Conservation (phyloP, 2,797 vertebrate species). For the Rhadinocentrus ornatus region DNA sequence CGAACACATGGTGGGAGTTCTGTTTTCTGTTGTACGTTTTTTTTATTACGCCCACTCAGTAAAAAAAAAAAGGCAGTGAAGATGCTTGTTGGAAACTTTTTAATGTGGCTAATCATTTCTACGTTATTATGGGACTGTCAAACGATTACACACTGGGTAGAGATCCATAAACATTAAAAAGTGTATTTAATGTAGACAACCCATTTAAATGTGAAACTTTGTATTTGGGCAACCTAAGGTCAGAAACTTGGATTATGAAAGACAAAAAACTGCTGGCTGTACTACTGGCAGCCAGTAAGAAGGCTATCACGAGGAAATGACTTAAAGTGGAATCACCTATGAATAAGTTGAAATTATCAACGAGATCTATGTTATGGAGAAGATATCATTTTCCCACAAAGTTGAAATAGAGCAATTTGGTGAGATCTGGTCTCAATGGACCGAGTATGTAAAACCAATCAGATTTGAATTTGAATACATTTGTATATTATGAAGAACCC, state of each 20-base stretch:
- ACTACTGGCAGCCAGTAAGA: slow-evolving; percentile 1
- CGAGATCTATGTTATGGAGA: background rate
- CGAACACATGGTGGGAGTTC: too few relatives aligned
- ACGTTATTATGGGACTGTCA: too few relatives aligned
- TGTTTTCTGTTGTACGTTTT: too few relatives aligned
- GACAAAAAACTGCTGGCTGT: background rate
- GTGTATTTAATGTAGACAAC: background rate
- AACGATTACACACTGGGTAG: too few relatives aligned
- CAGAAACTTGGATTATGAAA: background rate
- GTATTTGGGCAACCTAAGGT: background rate
- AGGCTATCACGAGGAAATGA: background rate
- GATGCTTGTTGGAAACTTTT: too few relatives aligned
- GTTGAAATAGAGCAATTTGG: background rate
- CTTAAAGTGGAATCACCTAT: background rate
- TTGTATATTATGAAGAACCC: too few relatives aligned
- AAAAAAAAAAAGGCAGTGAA: too few relatives aligned
- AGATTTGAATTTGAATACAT: background rate
- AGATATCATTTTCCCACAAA: background rate
- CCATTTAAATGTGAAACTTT: slow-evolving; percentile 1
- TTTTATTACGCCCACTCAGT: too few relatives aligned
- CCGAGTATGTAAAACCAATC: background rate
- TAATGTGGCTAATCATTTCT: too few relatives aligned
- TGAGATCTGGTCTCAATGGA: background rate
- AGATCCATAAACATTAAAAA: background rate
- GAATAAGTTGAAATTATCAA: background rate